Base-by-base conservation (phyloP, 2,797 vertebrate species). In the Amphiprion clarkii region DNA sequence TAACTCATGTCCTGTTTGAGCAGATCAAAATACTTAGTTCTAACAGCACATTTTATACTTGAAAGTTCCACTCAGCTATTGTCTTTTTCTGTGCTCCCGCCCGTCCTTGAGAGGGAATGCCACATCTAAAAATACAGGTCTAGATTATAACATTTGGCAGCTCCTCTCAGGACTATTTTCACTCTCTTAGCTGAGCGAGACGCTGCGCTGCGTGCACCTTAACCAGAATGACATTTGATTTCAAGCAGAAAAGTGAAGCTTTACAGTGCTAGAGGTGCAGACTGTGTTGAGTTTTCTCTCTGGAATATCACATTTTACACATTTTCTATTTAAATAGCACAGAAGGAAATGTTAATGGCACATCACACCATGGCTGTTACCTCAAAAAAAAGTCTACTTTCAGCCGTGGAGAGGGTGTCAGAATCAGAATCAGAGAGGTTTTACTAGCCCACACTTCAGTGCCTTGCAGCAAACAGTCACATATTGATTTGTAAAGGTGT, bases 81-180 rank as follows among this genome's bases (percentile, higher is more conserved):
- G 57, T 70, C 49, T 58, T 42, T 72, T 27, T 16, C 5, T 46
- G 6, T 46, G 16, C 3, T 44, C 3, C 64, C 68, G 61, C 29
- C 48, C 31, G 44, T 51, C 74, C 77, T 62, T 78, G 56, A 57
- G 48, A 40, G 52, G 55, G 65, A 71, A 78, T 81, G 74, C 71
- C 63, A 81, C 33, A 84, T 86, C 87, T 91, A 88, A 87, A 91
- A 90, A 89, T 89, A 89, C 79, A 80, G 66, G 61, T 80, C 74
- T 82, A 76, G 79, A 82, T 88, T 83, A 60, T 82, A 87, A 82
- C 75, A 83, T 83, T 89, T 83, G 78, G 56, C 88, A 86, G 67
- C 72, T 78, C 44, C 57, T 76, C 65, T 71, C 40, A 5, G 58
- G 68, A 76, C 76, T 84, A 71, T 83, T 86, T 83, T 76, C 78